A percentile compares a stretch with the other conserved stretches of the same genome.
phyloP scores from a whole-genome alignment of 2,113 vertebrate species.

The Pandion haliaetus region DNA sequence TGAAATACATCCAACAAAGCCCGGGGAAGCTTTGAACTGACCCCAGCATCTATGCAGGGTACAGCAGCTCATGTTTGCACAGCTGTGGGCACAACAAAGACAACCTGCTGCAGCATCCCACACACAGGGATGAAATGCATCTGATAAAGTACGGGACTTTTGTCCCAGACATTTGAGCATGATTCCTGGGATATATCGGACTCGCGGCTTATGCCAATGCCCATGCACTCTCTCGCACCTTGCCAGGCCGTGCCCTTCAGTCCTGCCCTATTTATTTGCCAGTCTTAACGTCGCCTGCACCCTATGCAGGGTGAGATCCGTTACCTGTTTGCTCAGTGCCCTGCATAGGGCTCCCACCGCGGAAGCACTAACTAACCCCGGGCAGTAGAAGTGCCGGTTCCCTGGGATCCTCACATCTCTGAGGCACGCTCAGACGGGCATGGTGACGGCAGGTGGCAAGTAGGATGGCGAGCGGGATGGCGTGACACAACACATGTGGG shows the following conservation, averaged over 20 bases:
- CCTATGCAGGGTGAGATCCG: rapidly evolving
- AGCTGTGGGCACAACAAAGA: neutral
- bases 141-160: rapidly evolving
- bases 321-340: neutral
- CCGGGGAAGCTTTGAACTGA: neutral
- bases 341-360: neutral
- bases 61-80: neutral
- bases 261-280: neutral
- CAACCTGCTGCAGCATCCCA: conserved; percentile 49
- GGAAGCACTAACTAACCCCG: rapidly evolving
- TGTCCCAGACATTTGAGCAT: rapidly evolving
- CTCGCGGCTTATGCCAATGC: rapidly evolving
- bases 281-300: rapidly evolving
- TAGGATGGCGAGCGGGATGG: rapidly evolving
- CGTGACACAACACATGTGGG: rapidly evolving
- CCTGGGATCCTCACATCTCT: rapidly evolving
- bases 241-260: neutral
- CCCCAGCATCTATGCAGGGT: neutral
- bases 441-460: neutral
- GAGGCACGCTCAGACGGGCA: neutral
- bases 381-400: neutral
- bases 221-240: neutral
- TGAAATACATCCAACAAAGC: neutral
- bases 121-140: neutral
- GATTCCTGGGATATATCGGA: neutral